Evolutionary conservation across 1,140 invertebrate genomes (phyloP).

Genomic region (Dufourea novaeangliae): DNA sequence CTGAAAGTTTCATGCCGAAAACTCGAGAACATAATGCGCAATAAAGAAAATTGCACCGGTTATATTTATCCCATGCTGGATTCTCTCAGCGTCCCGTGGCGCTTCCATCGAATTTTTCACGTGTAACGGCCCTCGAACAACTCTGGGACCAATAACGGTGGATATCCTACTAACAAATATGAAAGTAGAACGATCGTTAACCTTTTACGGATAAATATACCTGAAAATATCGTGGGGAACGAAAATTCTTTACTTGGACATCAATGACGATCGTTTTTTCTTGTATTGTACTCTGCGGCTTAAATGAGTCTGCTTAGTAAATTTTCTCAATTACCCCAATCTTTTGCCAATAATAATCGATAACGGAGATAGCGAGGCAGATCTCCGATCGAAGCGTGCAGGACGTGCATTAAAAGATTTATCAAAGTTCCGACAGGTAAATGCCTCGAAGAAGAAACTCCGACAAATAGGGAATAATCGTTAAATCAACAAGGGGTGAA

Average conservation of each 20-base stretch:
- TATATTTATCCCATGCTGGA: slow-evolving; percentile 15
- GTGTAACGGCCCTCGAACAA: background rate
- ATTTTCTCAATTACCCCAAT: background rate
- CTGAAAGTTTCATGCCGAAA: slow-evolving; percentile 45
- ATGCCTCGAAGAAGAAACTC: background rate
- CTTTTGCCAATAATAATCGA: background rate
- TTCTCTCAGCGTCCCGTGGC: background rate
- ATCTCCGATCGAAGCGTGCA: too few relatives aligned
- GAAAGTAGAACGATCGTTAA: too few relatives aligned
- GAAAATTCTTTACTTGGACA: too few relatives aligned
- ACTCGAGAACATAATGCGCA: slow-evolving; percentile 45
- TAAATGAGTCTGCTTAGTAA: too few relatives aligned
- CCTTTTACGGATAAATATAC: too few relatives aligned
- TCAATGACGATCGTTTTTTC: too few relatives aligned
- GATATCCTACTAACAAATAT: background rate
- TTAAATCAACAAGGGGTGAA: slow-evolving; percentile 31
- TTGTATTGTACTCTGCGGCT: too few relatives aligned
- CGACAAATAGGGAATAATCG: slow-evolving; percentile 28
- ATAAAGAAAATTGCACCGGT: slow-evolving; percentile 45
- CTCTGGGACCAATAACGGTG: background rate
- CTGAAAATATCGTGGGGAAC: too few relatives aligned
- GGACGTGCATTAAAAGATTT: slow-evolving; percentile 1
- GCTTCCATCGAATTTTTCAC: slow-evolving; percentile 26
- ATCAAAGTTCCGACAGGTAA: slow-evolving; percentile 2
- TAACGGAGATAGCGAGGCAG: background rate